Evolutionary conservation across 2,888 invertebrate genomes (phyloP).

Genomic region (Napeogenes sylphis): DNA sequence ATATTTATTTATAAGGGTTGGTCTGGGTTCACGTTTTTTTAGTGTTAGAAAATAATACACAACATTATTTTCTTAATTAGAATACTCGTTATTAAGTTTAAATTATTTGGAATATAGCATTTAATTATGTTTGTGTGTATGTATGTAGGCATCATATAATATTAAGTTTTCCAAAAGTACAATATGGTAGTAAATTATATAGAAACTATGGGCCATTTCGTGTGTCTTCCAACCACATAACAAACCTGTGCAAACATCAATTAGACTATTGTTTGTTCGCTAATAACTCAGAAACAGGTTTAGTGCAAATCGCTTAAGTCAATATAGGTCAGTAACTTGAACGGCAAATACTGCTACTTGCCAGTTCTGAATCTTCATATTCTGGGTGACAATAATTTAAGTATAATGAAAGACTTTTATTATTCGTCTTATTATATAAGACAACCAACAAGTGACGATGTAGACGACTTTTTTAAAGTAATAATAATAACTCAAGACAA

Average conservation of each 20-base stretch:
- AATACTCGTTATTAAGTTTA: too few species aligned
- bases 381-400: slow-evolving; percentile 35
- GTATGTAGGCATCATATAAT: not conserved
- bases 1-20: too few species aligned
- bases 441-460: too few species aligned
- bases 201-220: slow-evolving; percentile 22
- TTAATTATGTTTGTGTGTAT: too few species aligned
- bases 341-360: slow-evolving; percentile 49
- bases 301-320: slow-evolving; percentile 57
- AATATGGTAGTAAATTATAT: not conserved
- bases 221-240: slow-evolving; percentile 29
- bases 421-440: not conserved
- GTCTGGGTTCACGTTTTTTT: too few species aligned
- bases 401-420: slow-evolving; percentile 5
- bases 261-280: slow-evolving; percentile 53
- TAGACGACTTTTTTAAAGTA: too few species aligned
- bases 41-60: too few species aligned
- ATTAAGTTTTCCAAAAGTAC: slow-evolving; percentile 1
- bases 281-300: slow-evolving; percentile 57
- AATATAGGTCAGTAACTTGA: slow-evolving; percentile 68
- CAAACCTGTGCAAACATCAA: slow-evolving; percentile 54
- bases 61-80: too few species aligned
- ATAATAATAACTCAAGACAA: too few species aligned
- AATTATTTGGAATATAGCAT: too few species aligned
- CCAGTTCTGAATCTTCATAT: slow-evolving; percentile 39